Percentiles rank a stretch among this genome's conserved stretches.
Conservation (phyloP, 2,888 invertebrate species). For the Cyaniris semiargus region DNA sequence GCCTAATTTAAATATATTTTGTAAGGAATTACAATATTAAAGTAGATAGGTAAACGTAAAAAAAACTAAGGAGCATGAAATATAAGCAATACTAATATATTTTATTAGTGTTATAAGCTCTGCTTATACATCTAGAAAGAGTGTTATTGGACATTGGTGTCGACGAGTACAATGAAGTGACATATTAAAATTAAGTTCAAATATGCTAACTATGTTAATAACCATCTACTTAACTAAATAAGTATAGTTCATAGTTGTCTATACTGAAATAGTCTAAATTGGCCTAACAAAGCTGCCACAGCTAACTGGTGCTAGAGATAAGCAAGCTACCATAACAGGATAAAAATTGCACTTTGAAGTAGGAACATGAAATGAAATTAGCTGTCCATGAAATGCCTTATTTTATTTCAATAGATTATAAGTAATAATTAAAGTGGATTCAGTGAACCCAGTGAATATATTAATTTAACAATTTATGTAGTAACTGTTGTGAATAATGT, state of each 20-base stretch:
- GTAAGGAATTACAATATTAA: constrained; percentile 22
- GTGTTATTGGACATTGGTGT: constrained; percentile 13
- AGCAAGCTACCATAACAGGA: constrained; percentile 3
- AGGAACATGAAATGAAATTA: constrained; percentile 22
- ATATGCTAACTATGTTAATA: constrained; percentile 34
- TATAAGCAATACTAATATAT: neutral
- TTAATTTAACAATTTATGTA: constrained; percentile 56
- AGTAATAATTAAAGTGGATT: constrained; percentile 42
- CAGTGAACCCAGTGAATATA: constrained; percentile 52
- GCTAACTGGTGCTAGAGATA: neutral
- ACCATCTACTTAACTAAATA: constrained; percentile 1
- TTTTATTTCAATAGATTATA: constrained; percentile 31
- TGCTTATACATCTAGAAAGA: neutral
- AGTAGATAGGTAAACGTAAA: constrained; percentile 16
- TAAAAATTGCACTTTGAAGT: neutral
- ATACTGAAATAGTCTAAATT: constrained; percentile 8
- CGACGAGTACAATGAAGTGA: constrained; percentile 46
- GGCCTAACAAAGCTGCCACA: constrained; percentile 7
- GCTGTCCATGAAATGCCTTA: constrained; percentile 32
- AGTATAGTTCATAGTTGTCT: neutral
- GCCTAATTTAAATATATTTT: constrained; percentile 59
- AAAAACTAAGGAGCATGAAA: constrained; percentile 15
- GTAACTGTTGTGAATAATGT: constrained; percentile 76
- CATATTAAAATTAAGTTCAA: constrained; percentile 35
- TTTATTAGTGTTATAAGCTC: constrained; percentile 1